Evolutionary conservation across 2,113 vertebrate genomes (phyloP).

Genomic region (Glareola pratincola): DNA sequence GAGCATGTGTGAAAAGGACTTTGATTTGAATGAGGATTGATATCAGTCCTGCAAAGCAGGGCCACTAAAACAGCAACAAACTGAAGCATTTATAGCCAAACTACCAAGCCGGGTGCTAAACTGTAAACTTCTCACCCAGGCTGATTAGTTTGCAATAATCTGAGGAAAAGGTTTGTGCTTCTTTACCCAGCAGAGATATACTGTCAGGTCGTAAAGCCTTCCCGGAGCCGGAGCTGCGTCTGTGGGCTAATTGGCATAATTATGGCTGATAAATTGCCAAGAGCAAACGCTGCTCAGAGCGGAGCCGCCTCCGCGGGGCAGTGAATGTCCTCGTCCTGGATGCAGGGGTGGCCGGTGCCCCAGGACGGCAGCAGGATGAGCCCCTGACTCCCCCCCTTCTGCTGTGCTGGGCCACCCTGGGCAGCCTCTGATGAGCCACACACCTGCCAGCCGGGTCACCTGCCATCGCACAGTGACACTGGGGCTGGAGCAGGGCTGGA

Average conservation of each 20-base stretch:
- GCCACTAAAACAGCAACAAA: not conserved
- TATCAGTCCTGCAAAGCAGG: conserved; percentile 42
- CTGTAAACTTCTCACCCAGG: not conserved
- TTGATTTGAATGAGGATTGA: conserved; percentile 74
- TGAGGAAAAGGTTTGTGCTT: not conserved
- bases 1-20: conserved; percentile 69
- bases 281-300: not conserved
- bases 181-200: not conserved
- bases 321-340: fast-evolving
- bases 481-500: fast-evolving
- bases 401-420: fast-evolving
- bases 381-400: not conserved
- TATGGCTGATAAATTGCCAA: not conserved
- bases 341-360: fast-evolving
- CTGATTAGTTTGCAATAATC: not conserved
- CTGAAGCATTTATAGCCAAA: not conserved
- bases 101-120: not conserved
- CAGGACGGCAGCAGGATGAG: fast-evolving
- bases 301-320: fast-evolving
- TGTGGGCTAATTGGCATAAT: not conserved
- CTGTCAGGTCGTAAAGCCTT: not conserved
- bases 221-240: not conserved
- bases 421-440: fast-evolving
- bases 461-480: fast-evolving
- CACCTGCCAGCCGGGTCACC: fast-evolving